Percentiles rank a stretch among this genome's conserved stretches.
These are phyloP conservation scores for Saguinus imperator DNA, from an alignment of 2,113 vertebrate genomes.

Conservation along the genomic window DNA sequence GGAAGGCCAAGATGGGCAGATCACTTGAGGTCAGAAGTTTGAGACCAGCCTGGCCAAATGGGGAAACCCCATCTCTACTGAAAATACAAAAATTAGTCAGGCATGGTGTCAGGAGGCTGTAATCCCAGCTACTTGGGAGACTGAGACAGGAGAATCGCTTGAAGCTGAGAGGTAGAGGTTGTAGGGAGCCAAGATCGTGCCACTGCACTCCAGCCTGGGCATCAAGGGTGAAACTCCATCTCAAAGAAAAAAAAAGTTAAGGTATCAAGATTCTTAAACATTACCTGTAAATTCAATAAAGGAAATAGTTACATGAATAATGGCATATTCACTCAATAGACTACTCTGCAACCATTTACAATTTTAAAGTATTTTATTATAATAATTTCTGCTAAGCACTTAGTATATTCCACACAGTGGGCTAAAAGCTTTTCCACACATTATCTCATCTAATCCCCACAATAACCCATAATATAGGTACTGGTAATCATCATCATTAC, in stretches of 20 bases:
- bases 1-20: too few species aligned
- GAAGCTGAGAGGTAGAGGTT: too few species aligned
- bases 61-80: too few species aligned
- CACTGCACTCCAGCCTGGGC: too few species aligned
- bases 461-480: neutral
- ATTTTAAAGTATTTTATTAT: slow-evolving; percentile 27
- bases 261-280: neutral
- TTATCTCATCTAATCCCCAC: slow-evolving; percentile 29
- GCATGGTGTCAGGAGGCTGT: too few species aligned
- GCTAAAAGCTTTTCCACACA: neutral
- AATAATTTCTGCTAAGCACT: slow-evolving; percentile 13
- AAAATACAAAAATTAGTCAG: too few species aligned
- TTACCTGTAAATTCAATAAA: neutral
- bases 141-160: too few species aligned
- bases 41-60: too few species aligned
- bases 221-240: too few species aligned
- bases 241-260: neutral
- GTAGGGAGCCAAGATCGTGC: too few species aligned
- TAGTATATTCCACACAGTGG: neutral
- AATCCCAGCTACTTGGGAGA: too few species aligned
- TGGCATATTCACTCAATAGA: neutral
- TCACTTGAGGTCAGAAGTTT: too few species aligned
- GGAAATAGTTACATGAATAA: neutral
- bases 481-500: neutral
- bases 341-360: neutral